These are phyloP conservation scores for Thysanoteuthis rhombus DNA, from an alignment of 2,888 invertebrate species.

Conservation along the genomic window DNA sequence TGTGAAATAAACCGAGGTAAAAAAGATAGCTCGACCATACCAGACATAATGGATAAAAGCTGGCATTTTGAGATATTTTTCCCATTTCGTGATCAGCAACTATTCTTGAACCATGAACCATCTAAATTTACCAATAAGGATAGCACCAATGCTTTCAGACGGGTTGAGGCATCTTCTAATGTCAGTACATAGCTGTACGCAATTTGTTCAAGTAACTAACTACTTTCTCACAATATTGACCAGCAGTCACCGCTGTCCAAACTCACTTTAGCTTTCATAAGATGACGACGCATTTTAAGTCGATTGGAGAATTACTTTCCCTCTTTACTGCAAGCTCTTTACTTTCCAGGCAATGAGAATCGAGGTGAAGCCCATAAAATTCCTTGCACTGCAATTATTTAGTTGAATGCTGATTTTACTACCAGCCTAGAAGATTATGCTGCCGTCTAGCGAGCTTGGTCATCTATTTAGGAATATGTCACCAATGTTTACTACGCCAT, in stretches of 20 bases:
- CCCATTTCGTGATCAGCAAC: too few relatives aligned
- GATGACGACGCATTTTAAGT: not conserved
- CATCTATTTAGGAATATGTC: not conserved
- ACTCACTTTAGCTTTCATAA: not conserved
- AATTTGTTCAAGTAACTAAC: not conserved
- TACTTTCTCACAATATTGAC: not conserved
- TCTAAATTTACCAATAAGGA: not conserved
- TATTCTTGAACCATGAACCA: too few relatives aligned
- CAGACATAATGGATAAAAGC: too few relatives aligned
- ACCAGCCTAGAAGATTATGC: not conserved
- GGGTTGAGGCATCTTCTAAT: too few relatives aligned
- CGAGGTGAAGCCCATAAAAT: not conserved
- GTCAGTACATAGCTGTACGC: not conserved
- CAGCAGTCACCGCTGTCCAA: not conserved
- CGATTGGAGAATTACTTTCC: not conserved
- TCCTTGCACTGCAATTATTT: not conserved
- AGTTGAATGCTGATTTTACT: not conserved
- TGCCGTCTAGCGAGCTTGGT: not conserved
- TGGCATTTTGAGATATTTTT: too few relatives aligned
- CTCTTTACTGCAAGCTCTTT: not conserved
- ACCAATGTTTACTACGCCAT: not conserved
- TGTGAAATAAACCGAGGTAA: too few relatives aligned
- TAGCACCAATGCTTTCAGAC: accelerated
- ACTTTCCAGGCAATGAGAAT: not conserved
- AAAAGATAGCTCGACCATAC: too few relatives aligned